Evolutionary conservation across 2,113 vertebrate genomes (phyloP).

Genomic region (Cochlearius cochlearius): DNA sequence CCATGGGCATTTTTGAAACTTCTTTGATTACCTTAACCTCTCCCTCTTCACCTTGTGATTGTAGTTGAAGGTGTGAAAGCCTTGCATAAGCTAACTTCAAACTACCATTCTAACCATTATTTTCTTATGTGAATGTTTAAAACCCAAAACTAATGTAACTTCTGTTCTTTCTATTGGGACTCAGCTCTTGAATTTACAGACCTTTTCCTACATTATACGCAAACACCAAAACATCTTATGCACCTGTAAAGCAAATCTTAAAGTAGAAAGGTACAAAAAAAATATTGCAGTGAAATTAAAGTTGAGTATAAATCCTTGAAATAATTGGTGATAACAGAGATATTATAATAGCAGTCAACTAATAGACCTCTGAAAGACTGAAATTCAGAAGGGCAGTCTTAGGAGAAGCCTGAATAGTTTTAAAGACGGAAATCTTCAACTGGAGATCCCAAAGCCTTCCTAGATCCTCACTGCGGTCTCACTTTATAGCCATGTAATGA

Average conservation of each 20-base stretch:
- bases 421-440: not conserved
- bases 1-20: not conserved
- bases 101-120: not conserved
- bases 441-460: not conserved
- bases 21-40: not conserved
- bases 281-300: not conserved
- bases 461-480: not conserved
- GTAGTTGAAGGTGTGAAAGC: not conserved
- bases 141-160: rapidly evolving
- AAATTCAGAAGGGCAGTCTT: not conserved
- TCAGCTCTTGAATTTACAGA: not conserved
- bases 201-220: not conserved
- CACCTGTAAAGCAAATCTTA: not conserved
- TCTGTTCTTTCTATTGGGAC: not conserved
- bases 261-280: not conserved
- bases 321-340: not conserved
- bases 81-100: not conserved
- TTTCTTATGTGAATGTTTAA: not conserved
- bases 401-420: not conserved
- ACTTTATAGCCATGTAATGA: not conserved
- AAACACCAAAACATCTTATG: not conserved
- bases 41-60: not conserved
- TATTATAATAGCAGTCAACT: not conserved
- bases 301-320: not conserved
- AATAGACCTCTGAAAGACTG: not conserved